phyloP scores from a whole-genome alignment of 2,113 vertebrate genomes.

The Istiophorus platypterus region DNA sequence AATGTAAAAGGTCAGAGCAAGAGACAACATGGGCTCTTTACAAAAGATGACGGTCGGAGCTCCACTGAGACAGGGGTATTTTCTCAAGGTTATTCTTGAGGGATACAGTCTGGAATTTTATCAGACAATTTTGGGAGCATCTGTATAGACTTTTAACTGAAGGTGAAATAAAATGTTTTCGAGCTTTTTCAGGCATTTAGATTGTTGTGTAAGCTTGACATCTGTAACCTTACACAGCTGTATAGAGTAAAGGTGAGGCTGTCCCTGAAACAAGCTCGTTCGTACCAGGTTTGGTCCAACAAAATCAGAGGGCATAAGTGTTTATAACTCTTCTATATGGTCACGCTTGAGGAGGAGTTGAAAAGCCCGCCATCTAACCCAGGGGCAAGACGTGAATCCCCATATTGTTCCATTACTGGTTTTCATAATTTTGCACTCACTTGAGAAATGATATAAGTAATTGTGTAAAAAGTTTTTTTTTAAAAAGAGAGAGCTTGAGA shows the following conservation, averaged over 20 bases:
- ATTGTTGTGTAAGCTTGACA: not conserved
- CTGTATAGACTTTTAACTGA: constrained; percentile 34
- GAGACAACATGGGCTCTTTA: constrained; percentile 65
- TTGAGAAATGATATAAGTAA: no score
- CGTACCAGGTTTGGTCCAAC: not conserved
- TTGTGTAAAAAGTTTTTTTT: no score
- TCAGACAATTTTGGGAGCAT: not conserved
- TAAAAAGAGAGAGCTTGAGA: not conserved
- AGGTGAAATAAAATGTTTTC: constrained; percentile 13
- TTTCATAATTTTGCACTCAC: no score
- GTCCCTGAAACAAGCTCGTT: not conserved
- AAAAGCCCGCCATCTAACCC: no score
- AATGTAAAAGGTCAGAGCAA: constrained; percentile 68
- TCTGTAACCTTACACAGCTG: not conserved
- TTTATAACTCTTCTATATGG: not conserved
- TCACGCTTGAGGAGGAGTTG: not conserved
- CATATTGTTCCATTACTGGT: not conserved
- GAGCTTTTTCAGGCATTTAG: constrained; percentile 1
- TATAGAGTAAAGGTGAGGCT: not conserved
- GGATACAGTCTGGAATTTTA: constrained; percentile 29
- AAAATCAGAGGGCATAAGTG: not conserved
- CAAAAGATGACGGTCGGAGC: constrained; percentile 63
- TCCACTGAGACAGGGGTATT: constrained; percentile 29
- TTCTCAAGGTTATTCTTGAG: constrained; percentile 39
- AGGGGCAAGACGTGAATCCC: not conserved